A percentile compares a stretch with the other conserved stretches of the same genome.
Conservation (phyloP, 2,113 vertebrate genomes). For the Leucosticte australis region DNA sequence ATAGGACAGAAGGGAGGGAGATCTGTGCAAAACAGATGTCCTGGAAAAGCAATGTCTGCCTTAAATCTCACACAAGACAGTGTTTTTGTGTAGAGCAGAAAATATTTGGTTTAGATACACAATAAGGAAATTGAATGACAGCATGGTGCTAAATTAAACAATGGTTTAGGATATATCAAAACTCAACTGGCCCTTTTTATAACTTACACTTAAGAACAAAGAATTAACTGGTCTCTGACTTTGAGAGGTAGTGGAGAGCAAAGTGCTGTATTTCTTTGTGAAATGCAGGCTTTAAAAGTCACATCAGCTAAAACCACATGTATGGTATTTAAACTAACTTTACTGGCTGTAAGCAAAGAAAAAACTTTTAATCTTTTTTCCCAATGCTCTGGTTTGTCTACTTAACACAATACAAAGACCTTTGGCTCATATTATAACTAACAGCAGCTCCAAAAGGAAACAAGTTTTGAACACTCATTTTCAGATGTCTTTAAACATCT, state of each 20-base stretch:
- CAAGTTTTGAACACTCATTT: neutral
- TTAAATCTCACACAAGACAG: neutral
- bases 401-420: neutral
- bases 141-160: neutral
- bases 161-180: neutral
- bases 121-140: neutral
- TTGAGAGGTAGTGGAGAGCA: neutral
- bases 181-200: neutral
- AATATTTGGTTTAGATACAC: neutral
- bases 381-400: neutral
- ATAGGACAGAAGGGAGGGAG: neutral
- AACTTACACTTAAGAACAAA: neutral
- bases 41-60: neutral
- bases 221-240: neutral
- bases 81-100: neutral
- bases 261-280: neutral
- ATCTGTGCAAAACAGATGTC: neutral
- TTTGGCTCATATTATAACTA: neutral
- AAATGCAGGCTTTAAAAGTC: neutral
- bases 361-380: neutral
- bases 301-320: neutral
- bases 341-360: neutral
- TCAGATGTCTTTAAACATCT: neutral
- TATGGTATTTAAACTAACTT: neutral
- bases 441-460: neutral